Evolutionary conservation across 2,888 invertebrate species (phyloP), one percentile per base, ranked within the genome.

Genomic region (Mongoloraphidia duomilia): DNA sequence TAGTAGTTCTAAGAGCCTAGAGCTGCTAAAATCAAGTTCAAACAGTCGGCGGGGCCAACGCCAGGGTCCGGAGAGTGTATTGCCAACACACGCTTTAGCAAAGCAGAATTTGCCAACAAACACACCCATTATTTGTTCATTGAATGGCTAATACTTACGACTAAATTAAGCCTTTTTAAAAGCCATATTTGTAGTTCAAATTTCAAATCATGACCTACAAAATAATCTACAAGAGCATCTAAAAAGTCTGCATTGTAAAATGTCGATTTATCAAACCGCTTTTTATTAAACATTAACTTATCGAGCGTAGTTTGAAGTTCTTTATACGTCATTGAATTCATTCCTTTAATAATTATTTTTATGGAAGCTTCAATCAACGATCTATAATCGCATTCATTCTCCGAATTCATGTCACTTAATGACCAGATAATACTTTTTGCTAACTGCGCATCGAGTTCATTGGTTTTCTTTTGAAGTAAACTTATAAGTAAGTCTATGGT

Each of bases 231-330:
- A 39, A 74, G 68, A 2, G 70, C 68, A 56, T 82, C 76, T 58
- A 78, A 65, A 54, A 81, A 68, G 47, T 71, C 70, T 56, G 79
- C 78, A 55, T 80, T 72, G 56, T 81, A 83, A 60, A 71, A 72
- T 5, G 66, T 60, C 48, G 70, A 65, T 54, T 72, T 73, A 53
- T 65, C 26, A 3, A 6, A 1, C 26, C 26, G 6, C 1, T 26
- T 26, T 26, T 26, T 26, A 6, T 26, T 26, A 6, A 26, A 26
- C 26, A 26, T 68, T 13, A 79, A 58, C 61, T 68, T 75, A 1
- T 70, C 67, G 2, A 76, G 61, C 0, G 74, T 71, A 38, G 66
- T 64, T 54, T 76, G 65, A 37, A 80, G 63, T 13, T 77, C 75
- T 0, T 68, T 64, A 51, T 69, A 74, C 0, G 64, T 55, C 47